Percentiles rank a stretch among this genome's conserved stretches.
Evolutionary conservation across 2,113 vertebrate genomes (phyloP).

Genomic region (Lanius collurio): DNA sequence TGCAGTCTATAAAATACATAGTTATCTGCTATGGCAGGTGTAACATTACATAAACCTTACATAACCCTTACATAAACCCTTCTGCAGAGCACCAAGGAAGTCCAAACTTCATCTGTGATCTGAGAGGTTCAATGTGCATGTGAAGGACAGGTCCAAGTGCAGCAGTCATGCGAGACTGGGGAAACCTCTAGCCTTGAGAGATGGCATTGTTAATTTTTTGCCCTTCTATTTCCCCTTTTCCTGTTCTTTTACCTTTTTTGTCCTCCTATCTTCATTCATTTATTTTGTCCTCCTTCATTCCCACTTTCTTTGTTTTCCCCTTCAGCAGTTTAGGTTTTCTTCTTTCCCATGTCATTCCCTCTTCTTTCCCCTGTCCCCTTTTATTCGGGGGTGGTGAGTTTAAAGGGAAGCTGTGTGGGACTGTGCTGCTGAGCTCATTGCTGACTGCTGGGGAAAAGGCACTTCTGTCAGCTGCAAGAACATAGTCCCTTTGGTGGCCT

Average conservation of each 20-base stretch:
- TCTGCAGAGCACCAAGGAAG: not conserved
- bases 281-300: not conserved
- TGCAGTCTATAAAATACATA: not conserved
- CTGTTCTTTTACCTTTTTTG: not conserved
- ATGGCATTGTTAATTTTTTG: accelerated
- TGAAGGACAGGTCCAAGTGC: not conserved
- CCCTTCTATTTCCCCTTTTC: not conserved
- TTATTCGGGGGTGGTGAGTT: not conserved
- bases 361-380: not conserved
- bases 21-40: not conserved
- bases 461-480: not conserved
- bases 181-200: not conserved
- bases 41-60: not conserved
- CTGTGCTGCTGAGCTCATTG: not conserved
- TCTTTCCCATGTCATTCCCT: not conserved
- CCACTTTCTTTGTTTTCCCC: not conserved
- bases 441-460: not conserved
- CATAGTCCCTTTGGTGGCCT: not conserved
- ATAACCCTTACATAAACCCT: not conserved
- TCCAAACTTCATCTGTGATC: not conserved
- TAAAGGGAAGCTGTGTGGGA: not conserved
- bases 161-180: not conserved
- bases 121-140: not conserved
- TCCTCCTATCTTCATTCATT: not conserved
- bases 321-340: not conserved